These are phyloP conservation scores for Siderastrea radians DNA, from an alignment of 92 coral and sea anemone genomes.

Conservation along the genomic window DNA sequence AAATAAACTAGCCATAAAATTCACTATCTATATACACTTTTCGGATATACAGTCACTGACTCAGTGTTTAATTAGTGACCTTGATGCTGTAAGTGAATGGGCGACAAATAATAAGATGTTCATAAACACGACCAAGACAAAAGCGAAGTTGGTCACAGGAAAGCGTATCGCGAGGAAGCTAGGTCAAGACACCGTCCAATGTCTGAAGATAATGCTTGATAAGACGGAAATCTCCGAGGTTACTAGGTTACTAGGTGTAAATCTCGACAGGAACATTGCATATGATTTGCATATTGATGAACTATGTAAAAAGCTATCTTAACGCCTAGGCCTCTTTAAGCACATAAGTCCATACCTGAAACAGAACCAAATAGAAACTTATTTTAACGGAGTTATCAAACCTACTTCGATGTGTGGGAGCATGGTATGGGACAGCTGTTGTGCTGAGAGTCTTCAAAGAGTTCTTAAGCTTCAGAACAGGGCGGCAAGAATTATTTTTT, in stretches of 20 bases:
- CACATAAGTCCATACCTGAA: slow-evolving; percentile 32
- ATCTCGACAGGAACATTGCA: slow-evolving; percentile 10
- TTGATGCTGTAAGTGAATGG: slow-evolving; percentile 37
- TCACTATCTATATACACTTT: slow-evolving; percentile 6
- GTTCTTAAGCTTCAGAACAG: slow-evolving; percentile 34
- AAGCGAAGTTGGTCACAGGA: slow-evolving; percentile 48
- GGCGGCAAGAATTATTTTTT: slow-evolving; percentile 28
- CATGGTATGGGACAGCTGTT: not conserved
- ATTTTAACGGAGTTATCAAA: slow-evolving; percentile 12
- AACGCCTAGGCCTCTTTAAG: slow-evolving; percentile 38
- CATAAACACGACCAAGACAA: slow-evolving; percentile 55
- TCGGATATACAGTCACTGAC: slow-evolving; percentile 40
- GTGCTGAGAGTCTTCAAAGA: not conserved
- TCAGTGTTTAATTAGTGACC: slow-evolving; percentile 54
- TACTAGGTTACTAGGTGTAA: slow-evolving; percentile 21
- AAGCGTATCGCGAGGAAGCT: slow-evolving; percentile 29
- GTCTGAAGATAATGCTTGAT: slow-evolving; percentile 22
- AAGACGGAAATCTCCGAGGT: slow-evolving; percentile 3
- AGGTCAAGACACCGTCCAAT: not conserved
- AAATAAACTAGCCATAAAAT: too few species aligned
- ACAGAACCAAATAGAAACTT: not conserved
- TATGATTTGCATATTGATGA: slow-evolving; percentile 20
- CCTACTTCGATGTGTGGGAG: slow-evolving; percentile 16
- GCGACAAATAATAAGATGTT: slow-evolving; percentile 41
- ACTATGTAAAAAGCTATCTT: slow-evolving; percentile 33